Evolutionary conservation across 2,797 vertebrate species (phyloP).

Genomic region (Limnodromus scolopaceus): DNA sequence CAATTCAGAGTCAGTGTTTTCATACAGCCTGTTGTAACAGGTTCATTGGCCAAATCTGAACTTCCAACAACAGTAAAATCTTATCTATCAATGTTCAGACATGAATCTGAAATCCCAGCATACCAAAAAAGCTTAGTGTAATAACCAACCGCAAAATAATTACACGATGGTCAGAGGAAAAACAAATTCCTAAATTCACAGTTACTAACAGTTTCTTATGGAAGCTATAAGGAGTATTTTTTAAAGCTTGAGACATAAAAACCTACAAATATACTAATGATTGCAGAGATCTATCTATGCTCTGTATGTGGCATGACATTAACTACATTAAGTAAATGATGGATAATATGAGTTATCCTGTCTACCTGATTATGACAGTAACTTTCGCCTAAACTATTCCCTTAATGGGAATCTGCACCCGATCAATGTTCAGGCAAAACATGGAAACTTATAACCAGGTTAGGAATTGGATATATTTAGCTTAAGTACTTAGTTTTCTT

Average conservation of each 20-base stretch:
- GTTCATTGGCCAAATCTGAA: not conserved
- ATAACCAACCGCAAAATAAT: not conserved
- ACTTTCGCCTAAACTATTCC: not conserved
- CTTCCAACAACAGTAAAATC: not conserved
- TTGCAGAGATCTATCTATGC: not conserved
- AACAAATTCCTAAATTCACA: not conserved
- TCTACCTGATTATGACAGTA: not conserved
- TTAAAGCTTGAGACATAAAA: not conserved
- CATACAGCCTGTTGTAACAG: not conserved
- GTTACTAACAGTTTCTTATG: not conserved
- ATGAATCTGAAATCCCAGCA: not conserved
- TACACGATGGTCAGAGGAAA: not conserved
- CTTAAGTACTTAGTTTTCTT: not conserved
- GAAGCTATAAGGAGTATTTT: not conserved
- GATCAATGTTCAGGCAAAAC: not conserved
- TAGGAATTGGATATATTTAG: not conserved
- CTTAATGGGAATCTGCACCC: not conserved
- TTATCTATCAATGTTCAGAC: not conserved
- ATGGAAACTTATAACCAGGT: rapidly evolving
- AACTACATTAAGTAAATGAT: not conserved
- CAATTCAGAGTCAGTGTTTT: not conserved
- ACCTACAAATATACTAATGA: not conserved
- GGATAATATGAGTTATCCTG: not conserved
- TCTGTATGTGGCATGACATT: too few relatives aligned
- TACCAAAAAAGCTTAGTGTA: not conserved